Evolutionary conservation across 2,797 vertebrate genomes (phyloP).

Genomic region (Varecia variegata): DNA sequence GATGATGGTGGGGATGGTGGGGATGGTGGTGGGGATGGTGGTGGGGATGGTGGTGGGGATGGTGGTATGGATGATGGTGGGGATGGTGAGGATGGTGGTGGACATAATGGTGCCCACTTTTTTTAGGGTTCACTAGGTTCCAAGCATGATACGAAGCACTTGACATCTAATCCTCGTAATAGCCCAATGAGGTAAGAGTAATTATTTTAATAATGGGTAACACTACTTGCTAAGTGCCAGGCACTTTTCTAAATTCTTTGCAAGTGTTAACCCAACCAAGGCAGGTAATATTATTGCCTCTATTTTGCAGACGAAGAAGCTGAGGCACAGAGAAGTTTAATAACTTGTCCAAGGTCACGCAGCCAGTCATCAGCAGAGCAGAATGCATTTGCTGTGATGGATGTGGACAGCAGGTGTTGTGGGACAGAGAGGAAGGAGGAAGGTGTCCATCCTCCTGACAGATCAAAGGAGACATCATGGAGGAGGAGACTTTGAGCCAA

Average conservation of each 20-base stretch:
- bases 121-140: neutral
- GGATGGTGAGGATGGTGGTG: neutral
- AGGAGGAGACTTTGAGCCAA: neutral
- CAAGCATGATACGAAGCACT: neutral
- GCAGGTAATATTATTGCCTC: neutral
- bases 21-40: rapidly evolving
- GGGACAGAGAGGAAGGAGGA: neutral
- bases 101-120: neutral
- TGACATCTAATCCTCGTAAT: neutral
- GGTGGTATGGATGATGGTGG: neutral
- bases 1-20: neutral
- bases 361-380: neutral
- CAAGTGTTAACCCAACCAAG: neutral
- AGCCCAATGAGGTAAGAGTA: conserved; percentile 43
- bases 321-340: neutral
- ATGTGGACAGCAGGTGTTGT: no score
- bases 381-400: neutral
- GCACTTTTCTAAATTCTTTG: neutral
- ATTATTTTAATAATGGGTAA: conserved; percentile 60
- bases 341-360: neutral
- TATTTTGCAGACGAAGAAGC: neutral
- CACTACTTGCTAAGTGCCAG: conserved; percentile 37
- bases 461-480: neutral
- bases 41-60: neutral
- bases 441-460: neutral